A percentile compares a stretch with the other conserved stretches of the same genome.
Conservation (phyloP, 2,797 vertebrate genomes). For the Molossus molossus region DNA sequence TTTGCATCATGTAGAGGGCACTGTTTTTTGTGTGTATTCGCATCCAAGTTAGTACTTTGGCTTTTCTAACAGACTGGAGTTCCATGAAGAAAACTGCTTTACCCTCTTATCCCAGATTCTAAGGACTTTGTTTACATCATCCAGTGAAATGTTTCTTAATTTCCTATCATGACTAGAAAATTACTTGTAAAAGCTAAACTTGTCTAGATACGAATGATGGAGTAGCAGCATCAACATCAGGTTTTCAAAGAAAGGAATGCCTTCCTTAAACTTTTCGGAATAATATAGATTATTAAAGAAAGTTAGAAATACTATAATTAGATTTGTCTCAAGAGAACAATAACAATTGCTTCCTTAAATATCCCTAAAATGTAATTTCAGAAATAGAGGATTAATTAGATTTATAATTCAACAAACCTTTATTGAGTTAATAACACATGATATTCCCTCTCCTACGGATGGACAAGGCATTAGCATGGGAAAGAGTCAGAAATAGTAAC, state of each 20-base stretch:
- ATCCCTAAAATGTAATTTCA: background rate
- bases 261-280: background rate
- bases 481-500: background rate
- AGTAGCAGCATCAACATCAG: background rate
- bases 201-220: background rate
- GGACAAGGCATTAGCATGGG: background rate
- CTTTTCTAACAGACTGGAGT: constrained; percentile 9
- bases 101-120: background rate
- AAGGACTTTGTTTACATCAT: constrained; percentile 18
- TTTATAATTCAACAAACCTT: constrained; percentile 22
- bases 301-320: background rate
- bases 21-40: background rate
- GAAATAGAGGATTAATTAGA: constrained; percentile 7
- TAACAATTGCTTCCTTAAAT: background rate
- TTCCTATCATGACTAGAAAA: constrained; percentile 63
- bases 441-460: background rate
- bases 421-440: constrained; percentile 12
- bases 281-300: background rate
- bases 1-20: background rate
- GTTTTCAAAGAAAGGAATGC: background rate
- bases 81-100: constrained; percentile 28
- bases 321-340: background rate
- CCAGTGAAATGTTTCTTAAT: constrained; percentile 51
- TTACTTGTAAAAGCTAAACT: constrained; percentile 21
- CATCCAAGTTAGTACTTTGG: background rate